Evolutionary conservation across 2,888 invertebrate species (phyloP).

Genomic region (Erebia aethiops): DNA sequence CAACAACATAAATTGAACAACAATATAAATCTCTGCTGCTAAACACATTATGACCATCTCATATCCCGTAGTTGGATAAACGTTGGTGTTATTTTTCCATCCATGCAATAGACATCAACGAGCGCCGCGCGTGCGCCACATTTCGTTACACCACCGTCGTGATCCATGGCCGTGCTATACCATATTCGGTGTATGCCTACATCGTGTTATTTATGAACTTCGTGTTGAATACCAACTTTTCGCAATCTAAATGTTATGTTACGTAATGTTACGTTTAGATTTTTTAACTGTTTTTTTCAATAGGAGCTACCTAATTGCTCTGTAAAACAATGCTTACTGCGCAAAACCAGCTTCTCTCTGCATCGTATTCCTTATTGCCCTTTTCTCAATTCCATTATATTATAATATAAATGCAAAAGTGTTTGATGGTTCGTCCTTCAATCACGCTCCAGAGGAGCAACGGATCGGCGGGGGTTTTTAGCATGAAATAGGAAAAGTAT

Average conservation of each 20-base stretch:
- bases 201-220: slow-evolving; percentile 6
- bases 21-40: too few relatives aligned
- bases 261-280: background rate
- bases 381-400: background rate
- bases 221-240: background rate
- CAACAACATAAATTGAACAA: too few relatives aligned
- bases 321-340: too few relatives aligned
- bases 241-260: background rate
- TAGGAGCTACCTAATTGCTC: background rate
- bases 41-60: too few relatives aligned
- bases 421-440: too few relatives aligned
- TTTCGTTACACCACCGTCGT: slow-evolving; percentile 3
- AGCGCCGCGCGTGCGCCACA: slow-evolving; percentile 15
- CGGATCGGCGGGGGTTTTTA: too few relatives aligned
- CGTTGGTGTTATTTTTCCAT: background rate
- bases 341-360: too few relatives aligned
- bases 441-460: too few relatives aligned
- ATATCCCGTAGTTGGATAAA: background rate
- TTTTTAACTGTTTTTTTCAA: background rate
- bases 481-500: too few relatives aligned
- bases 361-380: too few relatives aligned
- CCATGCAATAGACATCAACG: slow-evolving; percentile 20
- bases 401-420: too few relatives aligned
- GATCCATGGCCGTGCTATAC: slow-evolving; percentile 11
- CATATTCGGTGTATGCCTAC: background rate